Conservation (phyloP, 2,888 invertebrate species). For the Oligia fasciuncula region DNA sequence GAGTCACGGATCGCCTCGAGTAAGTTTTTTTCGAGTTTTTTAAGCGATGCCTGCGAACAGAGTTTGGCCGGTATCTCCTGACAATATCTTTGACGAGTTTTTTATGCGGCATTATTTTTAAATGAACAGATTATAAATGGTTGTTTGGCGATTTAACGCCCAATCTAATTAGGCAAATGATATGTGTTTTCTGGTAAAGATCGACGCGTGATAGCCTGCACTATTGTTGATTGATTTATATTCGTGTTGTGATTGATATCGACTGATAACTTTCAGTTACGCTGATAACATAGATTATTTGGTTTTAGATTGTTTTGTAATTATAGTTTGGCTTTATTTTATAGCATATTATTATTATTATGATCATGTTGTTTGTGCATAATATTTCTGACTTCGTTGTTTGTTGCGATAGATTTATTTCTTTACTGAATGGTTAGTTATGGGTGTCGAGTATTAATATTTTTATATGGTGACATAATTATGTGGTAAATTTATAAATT, state of each 20-base stretch:
- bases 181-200: conserved; percentile 87
- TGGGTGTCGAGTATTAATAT: neutral
- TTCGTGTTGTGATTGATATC: conserved; percentile 63
- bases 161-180: conserved; percentile 90
- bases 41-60: conserved; percentile 87
- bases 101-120: conserved; percentile 89
- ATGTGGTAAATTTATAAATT: conserved; percentile 6
- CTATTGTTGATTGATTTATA: conserved; percentile 85
- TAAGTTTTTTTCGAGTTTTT: conserved; percentile 85
- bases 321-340: conserved; percentile 43
- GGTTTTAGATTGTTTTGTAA: conserved; percentile 49
- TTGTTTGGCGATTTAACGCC: conserved; percentile 90
- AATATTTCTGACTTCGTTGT: conserved; percentile 9
- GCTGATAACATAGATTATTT: conserved; percentile 36
- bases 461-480: neutral
- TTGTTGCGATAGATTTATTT: conserved; percentile 20
- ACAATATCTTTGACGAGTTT: conserved; percentile 90
- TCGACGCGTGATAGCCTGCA: conserved; percentile 75
- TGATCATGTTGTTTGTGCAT: conserved; percentile 19
- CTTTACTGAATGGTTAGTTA: conserved; percentile 1
- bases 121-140: conserved; percentile 90
- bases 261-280: conserved; percentile 49
- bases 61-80: conserved; percentile 85
- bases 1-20: conserved; percentile 90
- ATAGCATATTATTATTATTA: conserved; percentile 25